Evolutionary conservation across 1,140 invertebrate genomes (phyloP).

Genomic region (Polypedilum pembai): DNA sequence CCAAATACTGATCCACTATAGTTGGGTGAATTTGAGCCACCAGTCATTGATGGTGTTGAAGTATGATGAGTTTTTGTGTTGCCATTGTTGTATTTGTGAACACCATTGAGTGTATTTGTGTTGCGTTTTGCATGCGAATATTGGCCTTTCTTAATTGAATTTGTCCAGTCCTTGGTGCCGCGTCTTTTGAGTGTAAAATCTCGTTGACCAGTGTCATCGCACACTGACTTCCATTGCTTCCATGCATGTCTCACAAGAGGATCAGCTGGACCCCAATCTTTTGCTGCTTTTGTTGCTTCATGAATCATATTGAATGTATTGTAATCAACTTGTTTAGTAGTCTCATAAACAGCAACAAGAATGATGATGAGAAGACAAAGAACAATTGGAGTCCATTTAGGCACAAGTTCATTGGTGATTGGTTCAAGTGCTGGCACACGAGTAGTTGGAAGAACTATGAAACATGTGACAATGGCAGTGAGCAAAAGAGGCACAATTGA

Average conservation of each 20-base stretch:
- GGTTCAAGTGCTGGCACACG: slow-evolving; percentile 36
- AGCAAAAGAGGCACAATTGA: slow-evolving; percentile 39
- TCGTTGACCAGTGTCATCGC: slow-evolving; percentile 45
- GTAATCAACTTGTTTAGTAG: slow-evolving; percentile 43
- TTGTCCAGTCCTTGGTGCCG: slow-evolving; percentile 53
- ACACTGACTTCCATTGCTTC: slow-evolving; percentile 43
- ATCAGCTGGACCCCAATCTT: slow-evolving; percentile 44
- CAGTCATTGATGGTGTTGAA: slow-evolving; percentile 35
- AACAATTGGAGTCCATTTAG: slow-evolving; percentile 41
- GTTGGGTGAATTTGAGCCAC: slow-evolving; percentile 42
- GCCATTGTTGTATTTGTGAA: slow-evolving; percentile 15
- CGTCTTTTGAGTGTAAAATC: slow-evolving; percentile 53
- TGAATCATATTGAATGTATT: slow-evolving; percentile 44
- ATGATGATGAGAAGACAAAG: slow-evolving; percentile 38
- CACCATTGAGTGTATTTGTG: slow-evolving; percentile 32
- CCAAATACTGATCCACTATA: slow-evolving; percentile 44
- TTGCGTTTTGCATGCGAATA: slow-evolving; percentile 30
- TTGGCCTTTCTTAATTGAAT: slow-evolving; percentile 47
- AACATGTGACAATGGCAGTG: slow-evolving; percentile 40
- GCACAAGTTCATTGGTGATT: slow-evolving; percentile 37
- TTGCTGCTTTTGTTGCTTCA: slow-evolving; percentile 41
- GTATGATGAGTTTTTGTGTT: slow-evolving; percentile 32
- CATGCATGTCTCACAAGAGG: slow-evolving; percentile 41
- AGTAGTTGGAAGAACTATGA: slow-evolving; percentile 35
- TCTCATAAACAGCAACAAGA: slow-evolving; percentile 37